Percentiles rank a stretch among this genome's conserved stretches.
These are phyloP conservation scores for Muscicapa comitata DNA, from an alignment of 2,797 vertebrate species.

Conservation along the genomic window DNA sequence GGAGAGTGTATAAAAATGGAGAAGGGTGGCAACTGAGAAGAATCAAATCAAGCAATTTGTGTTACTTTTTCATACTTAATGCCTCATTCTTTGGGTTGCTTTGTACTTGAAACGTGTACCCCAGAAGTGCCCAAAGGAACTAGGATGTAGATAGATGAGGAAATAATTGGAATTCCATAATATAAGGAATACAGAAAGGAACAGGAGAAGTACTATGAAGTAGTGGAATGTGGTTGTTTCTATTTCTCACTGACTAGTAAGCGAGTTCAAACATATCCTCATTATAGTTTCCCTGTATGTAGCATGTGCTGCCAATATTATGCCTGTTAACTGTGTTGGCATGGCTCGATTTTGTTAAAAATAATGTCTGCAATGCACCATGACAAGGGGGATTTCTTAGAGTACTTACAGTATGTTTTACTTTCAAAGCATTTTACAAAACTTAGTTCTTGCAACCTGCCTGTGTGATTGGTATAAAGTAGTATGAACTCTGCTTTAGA, in stretches of 20 bases:
- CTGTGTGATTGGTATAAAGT: conserved; percentile 15
- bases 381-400: neutral
- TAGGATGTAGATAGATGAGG: neutral
- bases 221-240: conserved; percentile 46
- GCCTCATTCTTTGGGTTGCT: neutral
- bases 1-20: neutral
- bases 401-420: neutral
- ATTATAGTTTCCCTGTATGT: neutral
- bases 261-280: conserved; percentile 53
- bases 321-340: conserved; percentile 40
- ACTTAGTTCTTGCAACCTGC: neutral
- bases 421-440: neutral
- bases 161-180: neutral
- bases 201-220: conserved; percentile 21
- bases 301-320: conserved; percentile 32
- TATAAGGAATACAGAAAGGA: neutral
- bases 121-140: neutral
- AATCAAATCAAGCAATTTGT: neutral
- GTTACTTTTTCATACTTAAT: neutral
- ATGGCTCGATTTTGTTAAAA: conserved; percentile 39
- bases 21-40: neutral
- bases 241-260: conserved; percentile 41
- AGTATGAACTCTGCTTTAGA: conserved; percentile 3
- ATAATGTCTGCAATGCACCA: neutral
- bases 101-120: neutral